Base-by-base conservation (phyloP, 2,888 invertebrate genomes). In the Ferrisia virgata region DNA sequence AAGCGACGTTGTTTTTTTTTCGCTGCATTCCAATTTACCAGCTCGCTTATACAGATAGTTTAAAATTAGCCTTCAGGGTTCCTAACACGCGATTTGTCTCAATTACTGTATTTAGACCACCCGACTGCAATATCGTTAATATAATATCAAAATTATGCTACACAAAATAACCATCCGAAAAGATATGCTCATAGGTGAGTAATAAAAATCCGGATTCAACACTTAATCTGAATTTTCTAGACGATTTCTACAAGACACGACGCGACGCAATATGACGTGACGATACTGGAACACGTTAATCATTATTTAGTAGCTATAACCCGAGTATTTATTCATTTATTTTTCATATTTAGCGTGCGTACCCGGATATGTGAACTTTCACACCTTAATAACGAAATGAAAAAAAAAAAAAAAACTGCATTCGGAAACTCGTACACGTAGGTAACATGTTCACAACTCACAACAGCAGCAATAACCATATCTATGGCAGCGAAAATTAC, bases 331-430 rank as follows among this genome's bases (percentile, higher is more conserved):
- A 13, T 9, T 13, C 13, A 11, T 15, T 9, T 31, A 28, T 28
- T 15, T 64, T 31, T 64, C 28, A 15, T 28, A 64, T 64, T 64
- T 28, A 64, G 64, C 64, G 28, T 64, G 64, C 28, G 28, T 64
- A 64, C 28, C 64, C 64, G 64, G 64, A 64, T 64, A 64, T 28
- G 64, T 33, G 72, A 76, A 76, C 72, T 76, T 76, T 76, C 72
- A 76, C 72, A 76, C 72, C 72, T 76, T 3, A 33, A 69, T n/a
- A 69, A 69, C 31, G 28, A 69, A 69, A 76, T 36, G 18, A n/a
- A 64, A 69, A 69, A 76, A 76, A 36, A n/a, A 64, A 6, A 3
- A 1, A 53, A 53, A 13, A 31, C 28, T 64, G 13, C 6, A 31
- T 11, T 53, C 22, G 53, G 18, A 53, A n/a, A n/a, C n/a, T 8